Base-by-base conservation (phyloP, 2,113 vertebrate species). In the Periophthalmus modestus region DNA sequence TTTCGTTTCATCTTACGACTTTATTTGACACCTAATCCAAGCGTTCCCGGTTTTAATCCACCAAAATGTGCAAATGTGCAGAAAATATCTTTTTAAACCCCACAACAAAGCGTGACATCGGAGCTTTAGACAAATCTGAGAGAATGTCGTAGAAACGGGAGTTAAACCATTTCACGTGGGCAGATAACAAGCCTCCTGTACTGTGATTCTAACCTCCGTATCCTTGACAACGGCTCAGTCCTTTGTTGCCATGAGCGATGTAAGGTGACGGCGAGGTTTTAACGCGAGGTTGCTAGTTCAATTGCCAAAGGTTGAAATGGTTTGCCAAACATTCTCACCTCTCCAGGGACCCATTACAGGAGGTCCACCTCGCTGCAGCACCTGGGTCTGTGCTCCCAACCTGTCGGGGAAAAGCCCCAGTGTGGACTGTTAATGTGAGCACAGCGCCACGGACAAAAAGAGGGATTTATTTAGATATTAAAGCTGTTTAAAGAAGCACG, bases 171-270 rank as follows among this genome's bases (percentile, higher is more conserved):
- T 61, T 75, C 21, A 24, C 57, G 73, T 61, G 66, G 54, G 23
- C 66, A 58, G 74, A 80, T 74, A 79, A 82, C 66, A 79, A 71
- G 74, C 66, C 61, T 73, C 57, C 50, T 59, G 55, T 24, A 52
- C 7, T 62, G 78, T 69, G 57, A 24, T 28, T 59, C 23, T 36
- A 48, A 73, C 63, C 75, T 55, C 23, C 0, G 82, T 89, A 82
- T 85, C 86, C 85, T 71, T 83, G 81, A 84, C 67, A 89, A 89
- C 83, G 33, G 70, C 79, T 69, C 77, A 72, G 80, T 71, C 70
- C 71, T 78, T 70, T 72, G 73, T 73, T 78, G 77, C 78, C 34
- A 70, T 74, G 28, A 58, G 18, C 36, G 75, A 67, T 72, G 78
- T 3, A 68, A 28, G 75, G 46, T 50, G 68, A 66, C 57, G 47